Base-by-base conservation (phyloP, 2,113 vertebrate genomes). In the Antigone vipio region DNA sequence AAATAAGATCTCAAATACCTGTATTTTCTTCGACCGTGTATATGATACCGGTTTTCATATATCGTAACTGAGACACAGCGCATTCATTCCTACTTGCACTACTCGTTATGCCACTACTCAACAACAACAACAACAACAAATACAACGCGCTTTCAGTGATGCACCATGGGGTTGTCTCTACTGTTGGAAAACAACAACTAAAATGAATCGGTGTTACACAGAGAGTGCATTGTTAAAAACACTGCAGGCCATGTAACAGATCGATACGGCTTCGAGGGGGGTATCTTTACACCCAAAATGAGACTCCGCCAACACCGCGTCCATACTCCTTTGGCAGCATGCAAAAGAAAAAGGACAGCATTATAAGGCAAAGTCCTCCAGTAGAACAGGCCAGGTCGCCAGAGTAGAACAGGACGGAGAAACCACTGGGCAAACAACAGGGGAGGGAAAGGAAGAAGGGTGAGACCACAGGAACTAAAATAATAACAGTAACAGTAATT, bases 311-410 rank as follows among this genome's bases (percentile, higher is more conserved):
- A 89, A 92, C 30, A 93, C 24, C 32, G 87, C 87, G 77, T 79
- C 92, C 96, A 84, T 18, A 78, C 44, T 96, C 97, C 96, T 91
- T 62, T 64, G 97, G 97, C 97, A 96, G 96, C 96, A 72, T 96
- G 96, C 96, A 96, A 96, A 93, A 97, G 92, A 96, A 44, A 93
- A 93, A 96, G 96, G 85, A 96, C 91, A 96, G 88, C 50, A 82
- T 87, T 34, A 50, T 92, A 73, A 89, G 89, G 92, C 92, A 96
- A 56, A 91, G 95, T 53, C 95, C 97, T 87, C 9, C 1, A 58
- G 64, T 2, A 26, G 1, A 55, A 50, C 74, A 68, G 95, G 84
- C 87, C 23, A 15, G 80, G 87, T 67, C 29, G 93, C 92, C 9
- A 66, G 81, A 58, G 71, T 1, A 21, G 88, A 47, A 49, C 32